Conservation (phyloP, 2,888 invertebrate genomes). For the Strigamia maritima region DNA sequence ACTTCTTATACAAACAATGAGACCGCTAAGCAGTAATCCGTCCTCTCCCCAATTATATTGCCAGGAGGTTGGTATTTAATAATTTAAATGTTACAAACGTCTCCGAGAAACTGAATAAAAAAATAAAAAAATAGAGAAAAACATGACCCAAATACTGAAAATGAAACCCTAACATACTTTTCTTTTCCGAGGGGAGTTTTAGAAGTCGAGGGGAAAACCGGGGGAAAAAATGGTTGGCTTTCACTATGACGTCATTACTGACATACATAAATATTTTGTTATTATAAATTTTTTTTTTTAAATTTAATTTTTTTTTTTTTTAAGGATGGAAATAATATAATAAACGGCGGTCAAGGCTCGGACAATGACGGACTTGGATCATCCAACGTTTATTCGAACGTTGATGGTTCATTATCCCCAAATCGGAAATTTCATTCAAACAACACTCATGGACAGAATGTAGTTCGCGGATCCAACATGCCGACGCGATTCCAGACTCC, state of each 20-base stretch:
- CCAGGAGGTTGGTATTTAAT: not conserved
- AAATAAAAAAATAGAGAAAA: too few species aligned
- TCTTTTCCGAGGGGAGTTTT: too few species aligned
- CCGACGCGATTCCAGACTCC: slow-evolving; percentile 6
- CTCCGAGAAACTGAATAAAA: not conserved
- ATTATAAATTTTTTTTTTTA: not conserved
- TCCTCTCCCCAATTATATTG: not conserved
- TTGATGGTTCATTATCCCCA: not conserved
- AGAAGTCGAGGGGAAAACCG: too few species aligned
- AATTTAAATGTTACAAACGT: too few species aligned
- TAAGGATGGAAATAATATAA: not conserved
- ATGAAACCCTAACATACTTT: too few species aligned
- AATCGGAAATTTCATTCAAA: not conserved
- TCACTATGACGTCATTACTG: too few species aligned
- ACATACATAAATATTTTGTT: too few species aligned
- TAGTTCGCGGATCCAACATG: not conserved
- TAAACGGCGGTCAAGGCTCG: not conserved
- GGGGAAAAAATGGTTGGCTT: too few species aligned
- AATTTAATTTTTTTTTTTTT: not conserved
- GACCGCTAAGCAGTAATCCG: slow-evolving; percentile 2
- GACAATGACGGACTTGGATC: not conserved
- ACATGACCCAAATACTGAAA: too few species aligned
- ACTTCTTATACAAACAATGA: slow-evolving; percentile 35
- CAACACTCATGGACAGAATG: not conserved
- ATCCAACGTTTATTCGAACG: not conserved